Evolutionary conservation across 2,888 invertebrate genomes (phyloP), one percentile per base, ranked within the genome.

Genomic region (Synergus japonicus): DNA sequence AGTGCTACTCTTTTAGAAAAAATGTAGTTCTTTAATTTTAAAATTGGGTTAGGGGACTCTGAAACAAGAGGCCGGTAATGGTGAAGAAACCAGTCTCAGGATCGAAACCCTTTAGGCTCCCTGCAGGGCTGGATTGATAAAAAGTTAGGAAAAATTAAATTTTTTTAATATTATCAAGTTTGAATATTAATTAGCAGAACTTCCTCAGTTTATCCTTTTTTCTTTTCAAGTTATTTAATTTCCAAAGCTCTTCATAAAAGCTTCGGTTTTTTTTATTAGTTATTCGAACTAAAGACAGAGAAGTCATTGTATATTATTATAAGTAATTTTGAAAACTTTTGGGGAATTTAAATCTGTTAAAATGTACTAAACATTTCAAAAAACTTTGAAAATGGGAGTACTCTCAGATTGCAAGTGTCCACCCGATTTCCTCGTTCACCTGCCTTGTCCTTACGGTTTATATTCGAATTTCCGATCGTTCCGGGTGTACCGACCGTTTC

Each of bases 51-150:
- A 69, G 69, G 69, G 69, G 37, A 49, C 76, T 76, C 3, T 10
- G 66, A 76, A 66, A 76, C 37, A 77, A 76, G 64, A 81, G 79
- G 82, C 84, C 83, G 84, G 83, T 78, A 65, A 78, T 82, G 83
- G 78, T 13, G 67, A 78, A 64, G 81, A 85, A 86, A 85, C 86
- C 86, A 86, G 85, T 86, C 86, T 80, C 82, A 83, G 85, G 83
- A 83, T 86, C 83, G 82, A 82, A 82, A 86, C 85, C 87, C 86
- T 84, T 86, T 82, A 76, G 84, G 79, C 80, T 76, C 80, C 76
- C 80, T 79, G 86, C 29, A 29, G 29, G 29, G 3, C 3, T 3
- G 29, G 0, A 0, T 29, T 29, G 29, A 3, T 3, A 29, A 29
- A 29, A 29, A 29, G 2, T 29, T 29, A 29, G 3, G 29, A 29